A percentile compares a stretch with the other conserved stretches of the same genome.
Evolutionary conservation across 2,113 vertebrate species (phyloP).

Genomic region (Stomatorhinus ivindoensis): DNA sequence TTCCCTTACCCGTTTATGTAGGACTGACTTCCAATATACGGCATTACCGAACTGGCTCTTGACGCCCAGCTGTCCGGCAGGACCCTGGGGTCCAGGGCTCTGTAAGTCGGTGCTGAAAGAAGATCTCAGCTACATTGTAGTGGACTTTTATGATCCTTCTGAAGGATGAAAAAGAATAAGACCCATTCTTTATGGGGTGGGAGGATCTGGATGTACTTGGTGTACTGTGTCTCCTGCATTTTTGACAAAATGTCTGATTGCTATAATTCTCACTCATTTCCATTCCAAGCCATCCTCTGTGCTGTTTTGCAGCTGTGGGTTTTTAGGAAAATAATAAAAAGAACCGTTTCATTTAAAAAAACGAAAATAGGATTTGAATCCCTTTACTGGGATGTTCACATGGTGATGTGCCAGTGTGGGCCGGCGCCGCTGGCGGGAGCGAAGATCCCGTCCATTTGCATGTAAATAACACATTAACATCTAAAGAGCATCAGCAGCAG

Average conservation of each 20-base stretch:
- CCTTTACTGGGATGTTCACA: neutral
- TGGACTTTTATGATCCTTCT: neutral
- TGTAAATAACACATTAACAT: constrained; percentile 22
- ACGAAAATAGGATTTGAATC: constrained; percentile 8
- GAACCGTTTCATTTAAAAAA: constrained; percentile 2
- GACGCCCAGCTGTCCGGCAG: neutral
- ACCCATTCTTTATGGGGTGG: neutral
- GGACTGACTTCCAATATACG: neutral
- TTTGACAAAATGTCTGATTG: neutral
- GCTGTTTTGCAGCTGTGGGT: neutral
- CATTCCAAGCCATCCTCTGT: neutral
- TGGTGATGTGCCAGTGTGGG: neutral
- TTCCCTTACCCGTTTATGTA: neutral
- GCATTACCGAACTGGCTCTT: neutral
- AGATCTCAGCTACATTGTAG: neutral
- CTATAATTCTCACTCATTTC: neutral
- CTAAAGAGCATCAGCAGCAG: neutral
- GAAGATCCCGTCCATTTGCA: constrained; percentile 14
- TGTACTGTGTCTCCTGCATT: neutral
- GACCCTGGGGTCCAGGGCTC: neutral
- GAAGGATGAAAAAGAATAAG: neutral
- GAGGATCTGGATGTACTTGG: neutral
- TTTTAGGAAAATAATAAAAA: neutral
- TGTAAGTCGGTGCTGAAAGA: neutral
- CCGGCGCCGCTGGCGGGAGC: neutral